Evolutionary conservation across 2,888 invertebrate genomes (phyloP), one percentile per base, ranked within the genome.

Genomic region (Anoncus sp.): DNA sequence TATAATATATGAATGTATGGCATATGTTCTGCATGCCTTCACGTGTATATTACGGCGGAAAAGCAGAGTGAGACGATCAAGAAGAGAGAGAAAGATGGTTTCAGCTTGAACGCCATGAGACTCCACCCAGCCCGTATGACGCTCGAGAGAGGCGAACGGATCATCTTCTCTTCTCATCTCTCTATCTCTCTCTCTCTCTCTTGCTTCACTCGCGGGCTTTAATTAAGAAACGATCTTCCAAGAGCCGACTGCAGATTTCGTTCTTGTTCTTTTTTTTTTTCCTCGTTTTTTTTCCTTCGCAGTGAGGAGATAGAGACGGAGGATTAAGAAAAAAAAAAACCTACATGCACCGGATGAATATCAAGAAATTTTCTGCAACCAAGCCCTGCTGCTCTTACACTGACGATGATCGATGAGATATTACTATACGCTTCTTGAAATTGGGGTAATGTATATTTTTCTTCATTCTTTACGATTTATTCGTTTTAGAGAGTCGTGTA

Each of bases 401-500:
- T 87, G 88, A 88, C 87, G 86, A 88, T 88, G 88, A 88, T 88
- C 87, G 87, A 88, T 88, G 87, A 85, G 84, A 79, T 73, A 73
- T 77, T 76, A n/a, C n/a, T n/a, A n/a, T 77, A 72, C 75, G 73
- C 62, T 67, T 65, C 75, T 75, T 71, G 75, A 75, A n/a, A 75
- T 74, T 71, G 70, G 43, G 47, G 71, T 63, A 47, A 53, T 27
- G 18, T 24, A 14, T 40, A 38, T 49, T 38, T 65, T 55, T 65
- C 45, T 43, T 47, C 35, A 22, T 59, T 31, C 40, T 47, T 27
- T 59, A 2, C 7, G 6, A 12, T 16, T 12, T 27, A 27, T 57
- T 16, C 16, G 49, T 65, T 65, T 49, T 14, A 38, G 67, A 60
- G 53, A 67, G 43, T 62, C 60, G 45, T 16, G 31, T 31, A 31